Evolutionary conservation across 1,140 invertebrate species (phyloP), one percentile per base, ranked within the genome.

Genomic region (Anadara kagoshimensis): DNA sequence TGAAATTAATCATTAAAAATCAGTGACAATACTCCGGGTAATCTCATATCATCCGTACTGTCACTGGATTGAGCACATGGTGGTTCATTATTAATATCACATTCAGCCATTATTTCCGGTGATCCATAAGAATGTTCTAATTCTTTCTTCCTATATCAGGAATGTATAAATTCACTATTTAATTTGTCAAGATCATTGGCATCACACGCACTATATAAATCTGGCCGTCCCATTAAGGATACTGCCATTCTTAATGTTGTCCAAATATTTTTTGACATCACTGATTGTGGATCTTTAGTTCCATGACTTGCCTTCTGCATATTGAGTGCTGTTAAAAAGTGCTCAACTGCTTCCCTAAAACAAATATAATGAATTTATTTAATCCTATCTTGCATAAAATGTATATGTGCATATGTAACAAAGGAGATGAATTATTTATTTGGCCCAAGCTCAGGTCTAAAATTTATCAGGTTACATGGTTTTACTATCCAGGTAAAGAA

Each of bases 181-280:
- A 91, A 82, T 57, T 58, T 57, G 44, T 87, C 85, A 26, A 91
- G 78, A 77, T 91, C 87, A 66, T 92, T 93, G 20, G 91, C 92
- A 89, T 96, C 94, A 82, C 96, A 92, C 64, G 92, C 91, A 73
- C 92, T 91, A 78, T 93, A 92, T 36, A 98, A 90, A 83, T 98
- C 94, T 80, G 92, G 91, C 85, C 94, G 93, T 75, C 96, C 94
- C 92, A 98, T 93, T 49, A 98, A 90, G 18, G 95, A 94, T 43
- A 98, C 90, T 53, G 97, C 95, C 92, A 98, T 95, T 86, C 95
- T 92, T 44, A 99, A 90, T 1, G 96, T 98, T 29, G 94, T 94
- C 97, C 98, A 99, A 89, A 99, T 98, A 41, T 95, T 95, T 75
- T 96, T 94, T 0, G 96, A 98, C 94, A 97, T 96, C 78, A 80